These are phyloP conservation scores for Knipowitschia caucasica DNA, from an alignment of 2,797 vertebrate species.

Conservation along the genomic window DNA sequence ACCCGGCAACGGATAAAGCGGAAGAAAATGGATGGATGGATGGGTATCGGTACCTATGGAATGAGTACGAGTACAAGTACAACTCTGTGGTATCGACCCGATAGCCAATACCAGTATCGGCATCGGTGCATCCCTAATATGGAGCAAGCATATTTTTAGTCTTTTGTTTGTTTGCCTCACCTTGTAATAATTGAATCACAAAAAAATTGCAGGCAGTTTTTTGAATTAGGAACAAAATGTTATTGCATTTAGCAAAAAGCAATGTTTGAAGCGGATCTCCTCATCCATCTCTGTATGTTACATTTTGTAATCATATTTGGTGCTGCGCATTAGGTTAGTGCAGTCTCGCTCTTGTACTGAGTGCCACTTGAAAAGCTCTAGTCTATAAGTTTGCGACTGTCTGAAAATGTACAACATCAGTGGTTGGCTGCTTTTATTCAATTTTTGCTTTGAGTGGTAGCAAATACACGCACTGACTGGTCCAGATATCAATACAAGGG, in stretches of 20 bases:
- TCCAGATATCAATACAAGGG: too few species aligned
- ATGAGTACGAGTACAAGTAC: too few species aligned
- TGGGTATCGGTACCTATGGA: too few species aligned
- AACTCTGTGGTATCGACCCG: too few species aligned
- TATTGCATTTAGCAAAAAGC: conserved; percentile 52
- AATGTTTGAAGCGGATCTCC: conserved; percentile 50
- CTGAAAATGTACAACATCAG: conserved; percentile 38
- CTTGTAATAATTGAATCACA: conserved; percentile 15
- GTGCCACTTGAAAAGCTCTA: conserved; percentile 41
- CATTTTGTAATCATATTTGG: conserved; percentile 55
- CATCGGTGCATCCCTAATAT: too few species aligned
- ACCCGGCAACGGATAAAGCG: too few species aligned
- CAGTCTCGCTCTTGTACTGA: conserved; percentile 48
- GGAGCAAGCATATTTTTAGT: not conserved
- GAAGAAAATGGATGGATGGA: too few species aligned
- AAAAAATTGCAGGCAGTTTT: conserved; percentile 37
- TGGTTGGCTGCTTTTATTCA: conserved; percentile 7
- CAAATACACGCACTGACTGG: too few species aligned
- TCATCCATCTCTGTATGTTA: conserved; percentile 35
- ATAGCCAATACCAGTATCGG: too few species aligned
- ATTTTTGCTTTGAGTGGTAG: not conserved
- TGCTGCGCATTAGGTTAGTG: conserved; percentile 45
- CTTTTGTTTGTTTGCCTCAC: not conserved
- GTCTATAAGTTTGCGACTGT: conserved; percentile 24
- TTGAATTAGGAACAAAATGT: conserved; percentile 15